Conservation (phyloP, 1,140 invertebrate genomes). For the Eubasilissa regina region DNA sequence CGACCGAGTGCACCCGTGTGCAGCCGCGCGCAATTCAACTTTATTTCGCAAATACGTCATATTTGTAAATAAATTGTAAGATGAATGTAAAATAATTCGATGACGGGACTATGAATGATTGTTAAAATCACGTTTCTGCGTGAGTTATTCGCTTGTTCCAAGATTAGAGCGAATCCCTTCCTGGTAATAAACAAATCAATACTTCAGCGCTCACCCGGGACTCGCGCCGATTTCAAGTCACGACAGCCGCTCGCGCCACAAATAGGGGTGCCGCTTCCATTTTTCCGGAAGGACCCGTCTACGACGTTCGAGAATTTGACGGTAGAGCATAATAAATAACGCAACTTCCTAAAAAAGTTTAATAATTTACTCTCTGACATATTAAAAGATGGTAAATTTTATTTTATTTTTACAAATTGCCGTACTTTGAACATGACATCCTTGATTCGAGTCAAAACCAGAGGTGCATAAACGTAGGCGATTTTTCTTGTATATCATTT, state of each 20-base stretch:
- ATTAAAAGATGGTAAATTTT: neutral
- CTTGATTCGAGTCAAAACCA: neutral
- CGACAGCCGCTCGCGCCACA: conserved; percentile 20
- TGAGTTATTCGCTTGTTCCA: conserved; percentile 6
- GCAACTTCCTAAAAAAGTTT: neutral
- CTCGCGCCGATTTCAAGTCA: conserved; percentile 17
- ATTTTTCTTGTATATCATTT: conserved; percentile 6
- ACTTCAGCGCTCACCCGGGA: conserved; percentile 35
- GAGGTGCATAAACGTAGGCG: conserved; percentile 16
- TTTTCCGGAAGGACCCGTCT: neutral
- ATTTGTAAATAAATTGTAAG: neutral
- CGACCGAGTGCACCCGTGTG: neutral
- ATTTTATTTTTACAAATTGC: neutral
- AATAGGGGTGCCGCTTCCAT: neutral
- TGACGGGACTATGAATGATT: neutral
- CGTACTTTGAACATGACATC: too few species aligned
- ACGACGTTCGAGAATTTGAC: neutral
- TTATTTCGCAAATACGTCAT: conserved; percentile 12
- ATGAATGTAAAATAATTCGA: neutral
- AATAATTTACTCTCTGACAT: neutral
- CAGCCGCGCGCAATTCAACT: neutral
- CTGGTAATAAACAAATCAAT: conserved; percentile 42
- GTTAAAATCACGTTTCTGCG: conserved; percentile 4
- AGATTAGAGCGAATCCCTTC: conserved; percentile 18
- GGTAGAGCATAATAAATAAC: neutral